phyloP scores from a whole-genome alignment of 2,113 vertebrate genomes.

The Xenopus tropicalis region DNA sequence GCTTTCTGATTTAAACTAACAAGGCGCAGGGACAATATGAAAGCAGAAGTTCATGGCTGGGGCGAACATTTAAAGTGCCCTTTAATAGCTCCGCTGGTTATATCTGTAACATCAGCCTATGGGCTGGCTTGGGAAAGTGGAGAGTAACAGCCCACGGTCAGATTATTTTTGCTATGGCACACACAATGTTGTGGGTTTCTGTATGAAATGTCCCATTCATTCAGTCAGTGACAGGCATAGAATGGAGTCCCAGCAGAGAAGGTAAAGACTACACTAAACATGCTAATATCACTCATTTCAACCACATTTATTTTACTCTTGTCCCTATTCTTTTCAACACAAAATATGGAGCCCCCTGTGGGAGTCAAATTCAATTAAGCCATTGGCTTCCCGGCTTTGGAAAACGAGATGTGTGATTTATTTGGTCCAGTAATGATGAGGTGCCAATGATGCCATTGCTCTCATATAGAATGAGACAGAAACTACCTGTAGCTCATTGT shows the following conservation, averaged over 20 bases:
- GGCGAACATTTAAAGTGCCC: conserved; percentile 29
- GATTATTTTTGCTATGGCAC: not conserved
- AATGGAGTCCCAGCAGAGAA: too few species aligned
- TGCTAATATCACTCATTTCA: too few species aligned
- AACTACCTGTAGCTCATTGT: conserved; percentile 33
- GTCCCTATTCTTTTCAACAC: too few species aligned
- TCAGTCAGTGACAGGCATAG: too few species aligned
- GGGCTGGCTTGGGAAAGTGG: conserved; percentile 14
- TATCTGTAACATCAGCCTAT: conserved; percentile 2
- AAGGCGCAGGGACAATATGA: conserved; percentile 34
- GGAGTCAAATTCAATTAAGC: conserved; percentile 2
- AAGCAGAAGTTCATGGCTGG: conserved; percentile 35
- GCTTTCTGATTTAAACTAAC: conserved; percentile 59
- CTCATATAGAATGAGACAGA: conserved; percentile 15
- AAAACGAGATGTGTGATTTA: conserved; percentile 7
- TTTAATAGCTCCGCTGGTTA: conserved; percentile 15
- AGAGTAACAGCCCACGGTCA: not conserved
- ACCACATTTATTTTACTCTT: too few species aligned
- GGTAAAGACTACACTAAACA: too few species aligned
- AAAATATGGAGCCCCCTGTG: not conserved
- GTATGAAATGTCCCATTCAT: not conserved
- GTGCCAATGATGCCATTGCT: not conserved
- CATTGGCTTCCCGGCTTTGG: conserved; percentile 10
- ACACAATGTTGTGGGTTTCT: not conserved
- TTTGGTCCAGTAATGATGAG: not conserved